A percentile compares a stretch with the other conserved stretches of the same genome.
Conservation (phyloP, 2,888 invertebrate genomes). For the Pristionchus entomophagus region DNA sequence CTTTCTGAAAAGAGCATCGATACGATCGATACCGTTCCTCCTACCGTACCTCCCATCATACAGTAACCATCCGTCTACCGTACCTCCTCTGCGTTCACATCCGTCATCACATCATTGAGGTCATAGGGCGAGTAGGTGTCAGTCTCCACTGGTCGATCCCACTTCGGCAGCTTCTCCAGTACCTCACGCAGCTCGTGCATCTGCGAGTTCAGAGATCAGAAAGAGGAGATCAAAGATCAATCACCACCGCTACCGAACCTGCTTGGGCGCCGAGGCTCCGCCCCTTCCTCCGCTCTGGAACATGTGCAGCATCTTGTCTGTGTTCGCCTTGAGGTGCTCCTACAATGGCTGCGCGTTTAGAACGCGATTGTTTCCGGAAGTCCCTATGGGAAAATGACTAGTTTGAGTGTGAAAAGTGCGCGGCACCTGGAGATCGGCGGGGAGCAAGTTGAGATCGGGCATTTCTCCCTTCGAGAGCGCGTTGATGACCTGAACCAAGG, state of each 20-base stretch:
- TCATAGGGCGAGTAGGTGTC: constrained; percentile 73
- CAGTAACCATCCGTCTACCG: background rate
- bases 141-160: constrained; percentile 61
- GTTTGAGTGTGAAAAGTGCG: background rate
- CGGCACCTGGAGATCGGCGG: constrained; percentile 64
- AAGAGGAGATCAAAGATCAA: background rate
- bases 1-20: background rate
- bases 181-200: constrained; percentile 70
- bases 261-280: background rate
- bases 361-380: too few species aligned
- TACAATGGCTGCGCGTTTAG: background rate
- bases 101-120: constrained; percentile 68
- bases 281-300: constrained; percentile 48
- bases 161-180: constrained; percentile 70
- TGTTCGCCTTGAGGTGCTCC: constrained; percentile 68
- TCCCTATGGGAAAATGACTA: background rate
- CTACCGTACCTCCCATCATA: background rate
- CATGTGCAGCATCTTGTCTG: constrained; percentile 62
- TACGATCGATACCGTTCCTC: too few species aligned
- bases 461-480: constrained; percentile 69
- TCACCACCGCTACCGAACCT: background rate
- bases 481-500: constrained; percentile 58
- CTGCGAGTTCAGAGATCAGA: too few species aligned
- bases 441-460: constrained; percentile 70
- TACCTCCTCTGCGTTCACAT: constrained; percentile 62